Percentiles rank a stretch among this genome's conserved stretches.
phyloP scores from a whole-genome alignment of 1,140 invertebrate species.

The Drosophila nasuta region DNA sequence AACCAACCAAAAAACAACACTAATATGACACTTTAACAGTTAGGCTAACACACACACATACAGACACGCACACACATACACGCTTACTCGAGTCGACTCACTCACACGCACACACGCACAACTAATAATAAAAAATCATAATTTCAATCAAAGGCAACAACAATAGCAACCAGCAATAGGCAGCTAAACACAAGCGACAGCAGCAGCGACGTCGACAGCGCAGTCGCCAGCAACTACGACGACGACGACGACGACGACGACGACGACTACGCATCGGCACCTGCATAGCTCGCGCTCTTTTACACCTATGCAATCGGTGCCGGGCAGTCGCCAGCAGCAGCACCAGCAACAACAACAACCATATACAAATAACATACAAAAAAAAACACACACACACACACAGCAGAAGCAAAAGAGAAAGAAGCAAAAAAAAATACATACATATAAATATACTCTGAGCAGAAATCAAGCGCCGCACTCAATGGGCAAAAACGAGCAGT shows the following conservation, averaged over 20 bases:
- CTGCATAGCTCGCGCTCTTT: constrained; percentile 75
- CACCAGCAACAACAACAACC: constrained; percentile 17
- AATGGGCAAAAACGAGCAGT: constrained; percentile 48
- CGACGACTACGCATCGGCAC: constrained; percentile 62
- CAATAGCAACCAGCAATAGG: constrained; percentile 42
- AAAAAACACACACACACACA: constrained; percentile 22
- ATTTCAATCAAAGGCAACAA: constrained; percentile 77
- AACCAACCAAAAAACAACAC: constrained; percentile 82
- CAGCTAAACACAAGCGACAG: constrained; percentile 37
- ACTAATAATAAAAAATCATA: constrained; percentile 84
- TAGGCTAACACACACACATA: constrained; percentile 63
- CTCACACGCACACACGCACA: constrained; percentile 59
- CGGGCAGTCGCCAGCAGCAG: constrained; percentile 38
- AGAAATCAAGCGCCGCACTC: constrained; percentile 63
- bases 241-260: constrained; percentile 11
- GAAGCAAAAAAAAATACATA: constrained; percentile 15
- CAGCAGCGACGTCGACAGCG: constrained; percentile 1
- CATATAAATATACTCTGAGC: constrained; percentile 37
- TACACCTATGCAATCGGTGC: constrained; percentile 66
- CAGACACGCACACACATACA: constrained; percentile 25
- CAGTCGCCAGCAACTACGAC: background rate
- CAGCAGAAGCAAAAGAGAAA: constrained; percentile 26
- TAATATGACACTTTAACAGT: constrained; percentile 83
- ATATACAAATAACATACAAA: background rate
- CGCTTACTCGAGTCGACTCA: constrained; percentile 38